Evolutionary conservation across 2,113 vertebrate genomes (phyloP), one percentile per base, ranked within the genome.

Genomic region (Columba janthina): DNA sequence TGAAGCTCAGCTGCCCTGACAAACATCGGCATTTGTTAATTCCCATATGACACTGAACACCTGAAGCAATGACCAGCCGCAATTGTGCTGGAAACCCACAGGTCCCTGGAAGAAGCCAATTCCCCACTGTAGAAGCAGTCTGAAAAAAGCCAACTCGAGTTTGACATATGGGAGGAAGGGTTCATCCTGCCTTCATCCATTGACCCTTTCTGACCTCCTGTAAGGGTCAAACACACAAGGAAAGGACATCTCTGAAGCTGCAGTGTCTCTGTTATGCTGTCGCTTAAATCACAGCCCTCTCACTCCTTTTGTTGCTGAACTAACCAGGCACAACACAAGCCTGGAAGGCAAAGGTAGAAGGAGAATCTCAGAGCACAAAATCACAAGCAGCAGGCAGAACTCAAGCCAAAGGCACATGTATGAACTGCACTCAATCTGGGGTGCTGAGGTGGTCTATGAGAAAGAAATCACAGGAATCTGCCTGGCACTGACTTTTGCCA

Each of bases 271-370:
- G 76, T 50, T 79, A 15, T 25, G 15, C 67, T 44, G 32, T 38
- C 74, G 16, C 17, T 91, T 82, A 88, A 58, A 51, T 69, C 87
- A 69, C 71, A 91, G 44, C 36, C 51, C 44, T 92, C 24, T 67
- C 64, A 64, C 12, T 70, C 50, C 36, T 94, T 88, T 58, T 85
- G 62, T 42, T 76, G 56, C 62, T 1, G 12, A 89, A 50, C 65
- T 67, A 64, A 36, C 44, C 65, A 56, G 74, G 82, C 74, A 81
- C 58, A 40, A 42, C 32, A 64, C 1, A 20, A 85, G 54, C 74
- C 74, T 9, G 4, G 50, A 21, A 85, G 40, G 42, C 79, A 28
- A 65, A 76, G 67, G 85, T 28, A 73, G 82, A 8, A 83, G 50
- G 67, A 51, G 38, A 73, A 76, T 16, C 81, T 70, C 56, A 58